Conservation (phyloP, 2,797 vertebrate genomes). For the Phrynocephalus guinanensis region DNA sequence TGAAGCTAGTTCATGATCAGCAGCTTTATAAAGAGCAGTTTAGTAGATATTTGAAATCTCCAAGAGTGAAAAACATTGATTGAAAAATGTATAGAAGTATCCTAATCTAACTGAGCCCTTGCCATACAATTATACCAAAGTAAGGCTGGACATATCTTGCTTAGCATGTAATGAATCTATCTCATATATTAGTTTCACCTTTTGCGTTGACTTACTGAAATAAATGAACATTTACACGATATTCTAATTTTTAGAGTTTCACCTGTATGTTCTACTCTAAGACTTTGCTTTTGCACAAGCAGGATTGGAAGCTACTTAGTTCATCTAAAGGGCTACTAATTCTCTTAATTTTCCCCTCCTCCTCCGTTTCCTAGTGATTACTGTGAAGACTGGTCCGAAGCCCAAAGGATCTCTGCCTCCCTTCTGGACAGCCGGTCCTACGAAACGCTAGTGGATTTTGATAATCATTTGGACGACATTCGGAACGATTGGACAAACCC, state of each 20-base stretch:
- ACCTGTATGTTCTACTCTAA: fast-evolving
- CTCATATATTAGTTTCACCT: too few relatives aligned
- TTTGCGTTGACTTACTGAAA: too few relatives aligned
- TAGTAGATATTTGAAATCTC: neutral
- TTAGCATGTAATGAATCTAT: too few relatives aligned
- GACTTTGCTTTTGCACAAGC: neutral
- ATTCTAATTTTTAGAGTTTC: too few relatives aligned
- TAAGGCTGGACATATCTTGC: too few relatives aligned
- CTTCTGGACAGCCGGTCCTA: constrained; percentile 93
- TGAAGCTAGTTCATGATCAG: neutral
- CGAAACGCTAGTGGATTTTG: constrained; percentile 94
- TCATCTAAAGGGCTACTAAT: constrained; percentile 12
- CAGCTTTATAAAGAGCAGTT: neutral
- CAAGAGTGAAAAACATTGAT: neutral
- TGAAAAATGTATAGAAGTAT: too few relatives aligned
- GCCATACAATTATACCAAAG: neutral
- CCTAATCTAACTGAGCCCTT: neutral
- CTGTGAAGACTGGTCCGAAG: constrained; percentile 96
- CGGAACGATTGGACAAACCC: constrained; percentile 99
- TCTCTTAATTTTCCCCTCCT: constrained; percentile 46
- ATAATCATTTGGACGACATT: constrained; percentile 97
- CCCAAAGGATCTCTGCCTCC: constrained; percentile 91
- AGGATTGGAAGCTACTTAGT: neutral
- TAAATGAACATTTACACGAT: too few relatives aligned
- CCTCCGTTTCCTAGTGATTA: constrained; percentile 82